Evolutionary conservation across 2,797 vertebrate species (phyloP).

Genomic region (Onychomys leucogaster): DNA sequence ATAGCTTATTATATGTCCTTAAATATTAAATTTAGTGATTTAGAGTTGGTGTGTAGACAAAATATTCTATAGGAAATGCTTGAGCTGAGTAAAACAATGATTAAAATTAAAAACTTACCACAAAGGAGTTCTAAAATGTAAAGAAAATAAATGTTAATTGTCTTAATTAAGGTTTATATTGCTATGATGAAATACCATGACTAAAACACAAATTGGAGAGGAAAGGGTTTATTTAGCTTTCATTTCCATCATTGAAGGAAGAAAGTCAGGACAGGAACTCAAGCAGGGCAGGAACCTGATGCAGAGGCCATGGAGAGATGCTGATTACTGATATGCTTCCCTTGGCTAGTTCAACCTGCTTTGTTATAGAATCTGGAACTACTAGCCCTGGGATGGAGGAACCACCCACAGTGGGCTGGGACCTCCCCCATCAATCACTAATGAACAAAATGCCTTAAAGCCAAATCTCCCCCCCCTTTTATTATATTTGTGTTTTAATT

Average conservation of each 20-base stretch:
- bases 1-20: neutral
- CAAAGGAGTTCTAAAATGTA: neutral
- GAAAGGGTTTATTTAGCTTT: neutral
- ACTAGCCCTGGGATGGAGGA: neutral
- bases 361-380: neutral
- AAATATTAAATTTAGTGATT: slow-evolving; percentile 8
- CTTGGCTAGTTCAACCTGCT: neutral
- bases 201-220: neutral
- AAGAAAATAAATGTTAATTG: neutral
- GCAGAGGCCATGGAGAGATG: neutral
- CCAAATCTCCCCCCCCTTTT: too few species aligned
- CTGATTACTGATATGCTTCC: neutral
- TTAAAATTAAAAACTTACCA: neutral
- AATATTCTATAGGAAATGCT: neutral
- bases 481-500: too few species aligned
- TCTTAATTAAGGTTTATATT: neutral
- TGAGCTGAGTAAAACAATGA: neutral
- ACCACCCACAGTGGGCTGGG: neutral
- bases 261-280: neutral
- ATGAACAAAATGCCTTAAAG: neutral
- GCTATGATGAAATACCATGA: neutral
- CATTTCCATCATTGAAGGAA: neutral
- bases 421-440: neutral
- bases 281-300: neutral
- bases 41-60: neutral